Evolutionary conservation across 2,888 invertebrate species (phyloP).

Genomic region (Calliphora vomitoria): DNA sequence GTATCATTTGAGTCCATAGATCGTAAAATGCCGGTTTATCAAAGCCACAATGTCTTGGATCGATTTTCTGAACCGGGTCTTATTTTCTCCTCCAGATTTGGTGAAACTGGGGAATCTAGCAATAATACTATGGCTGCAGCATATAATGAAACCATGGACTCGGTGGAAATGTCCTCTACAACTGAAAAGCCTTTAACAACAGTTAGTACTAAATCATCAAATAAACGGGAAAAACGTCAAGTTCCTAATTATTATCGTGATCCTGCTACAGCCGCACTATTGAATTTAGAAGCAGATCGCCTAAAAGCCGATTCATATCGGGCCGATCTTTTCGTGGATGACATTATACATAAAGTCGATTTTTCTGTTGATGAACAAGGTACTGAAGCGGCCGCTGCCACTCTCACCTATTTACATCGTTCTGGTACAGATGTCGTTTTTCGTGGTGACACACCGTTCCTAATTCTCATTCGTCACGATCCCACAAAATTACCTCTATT

Average conservation of each 20-base stretch:
- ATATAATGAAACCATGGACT: background rate
- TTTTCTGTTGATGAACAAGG: constrained; percentile 88
- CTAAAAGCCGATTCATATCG: constrained; percentile 80
- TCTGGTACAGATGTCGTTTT: constrained; percentile 85
- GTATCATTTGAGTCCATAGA: constrained; percentile 40
- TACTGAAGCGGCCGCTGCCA: constrained; percentile 88
- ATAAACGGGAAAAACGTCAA: constrained; percentile 74
- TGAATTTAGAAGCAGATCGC: constrained; percentile 87
- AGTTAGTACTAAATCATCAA: background rate
- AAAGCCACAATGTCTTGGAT: constrained; percentile 53
- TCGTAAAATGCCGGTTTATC: constrained; percentile 30
- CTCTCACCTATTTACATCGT: constrained; percentile 86
- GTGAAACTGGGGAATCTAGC: constrained; percentile 16
- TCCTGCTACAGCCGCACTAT: constrained; percentile 73
- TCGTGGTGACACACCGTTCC: constrained; percentile 88
- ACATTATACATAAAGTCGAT: constrained; percentile 88
- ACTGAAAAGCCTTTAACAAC: constrained; percentile 5
- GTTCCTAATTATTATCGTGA: constrained; percentile 82
- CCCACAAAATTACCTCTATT: constrained; percentile 87
- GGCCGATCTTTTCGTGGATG: constrained; percentile 85
- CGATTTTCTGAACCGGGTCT: constrained; percentile 72
- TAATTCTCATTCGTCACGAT: constrained; percentile 89
- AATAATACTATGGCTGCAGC: background rate
- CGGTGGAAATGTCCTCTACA: background rate
- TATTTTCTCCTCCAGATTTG: constrained; percentile 73